Percentiles rank a stretch among this genome's conserved stretches.
Conservation (phyloP, 2,797 vertebrate genomes). For the Anas acuta region DNA sequence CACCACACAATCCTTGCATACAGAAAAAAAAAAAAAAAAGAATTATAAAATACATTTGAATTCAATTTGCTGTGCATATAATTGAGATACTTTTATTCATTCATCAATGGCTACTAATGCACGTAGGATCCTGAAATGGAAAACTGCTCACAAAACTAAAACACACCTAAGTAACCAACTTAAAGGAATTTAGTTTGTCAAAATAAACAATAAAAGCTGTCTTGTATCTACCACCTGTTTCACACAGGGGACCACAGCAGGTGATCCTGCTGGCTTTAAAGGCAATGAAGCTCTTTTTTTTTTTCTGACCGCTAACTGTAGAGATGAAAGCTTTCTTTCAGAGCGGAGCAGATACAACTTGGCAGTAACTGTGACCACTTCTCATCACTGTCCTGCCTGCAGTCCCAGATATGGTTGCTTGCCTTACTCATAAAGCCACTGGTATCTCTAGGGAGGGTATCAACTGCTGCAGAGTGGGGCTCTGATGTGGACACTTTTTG, state of each 20-base stretch:
- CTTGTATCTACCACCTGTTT: not conserved
- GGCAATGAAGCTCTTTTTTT: not conserved
- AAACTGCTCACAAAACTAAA: not conserved
- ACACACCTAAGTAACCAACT: not conserved
- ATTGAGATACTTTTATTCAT: not conserved
- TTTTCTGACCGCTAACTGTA: not conserved
- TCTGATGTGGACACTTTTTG: not conserved
- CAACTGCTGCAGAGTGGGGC: not conserved
- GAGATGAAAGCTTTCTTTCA: slow-evolving; percentile 18
- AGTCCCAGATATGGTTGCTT: not conserved
- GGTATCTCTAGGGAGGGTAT: not conserved
- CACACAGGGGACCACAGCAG: not conserved
- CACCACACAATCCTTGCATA: not conserved
- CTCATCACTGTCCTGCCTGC: not conserved
- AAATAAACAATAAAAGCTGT: not conserved
- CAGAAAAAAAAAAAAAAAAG: not conserved
- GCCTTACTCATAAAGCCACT: not conserved
- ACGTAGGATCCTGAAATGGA: not conserved
- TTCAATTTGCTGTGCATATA: not conserved
- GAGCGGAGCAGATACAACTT: not conserved
- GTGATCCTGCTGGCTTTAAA: not conserved
- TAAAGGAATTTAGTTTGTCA: not conserved
- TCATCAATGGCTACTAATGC: not conserved
- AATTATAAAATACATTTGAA: not conserved
- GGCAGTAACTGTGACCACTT: not conserved